phyloP scores from a whole-genome alignment of 2,113 vertebrate genomes.

The Neolamprologus sp. region DNA sequence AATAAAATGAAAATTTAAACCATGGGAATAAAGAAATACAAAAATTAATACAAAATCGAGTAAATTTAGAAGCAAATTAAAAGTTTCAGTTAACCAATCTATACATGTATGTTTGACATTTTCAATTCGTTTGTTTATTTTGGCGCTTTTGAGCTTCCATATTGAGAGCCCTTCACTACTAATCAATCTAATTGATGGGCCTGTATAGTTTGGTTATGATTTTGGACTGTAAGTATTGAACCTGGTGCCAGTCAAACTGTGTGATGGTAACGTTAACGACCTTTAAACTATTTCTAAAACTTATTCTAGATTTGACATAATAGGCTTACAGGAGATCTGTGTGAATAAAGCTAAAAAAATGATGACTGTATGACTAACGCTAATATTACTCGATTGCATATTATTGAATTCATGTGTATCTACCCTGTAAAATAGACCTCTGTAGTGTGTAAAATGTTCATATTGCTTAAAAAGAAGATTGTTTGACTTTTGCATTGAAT shows the following conservation, averaged over 20 bases:
- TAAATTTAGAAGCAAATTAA: background rate
- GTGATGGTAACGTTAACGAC: background rate
- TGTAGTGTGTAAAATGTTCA: background rate
- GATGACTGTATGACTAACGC: background rate
- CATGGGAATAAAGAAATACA: background rate
- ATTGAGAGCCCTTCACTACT: rapidly evolving
- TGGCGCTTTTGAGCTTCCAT: background rate
- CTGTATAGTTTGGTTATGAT: background rate
- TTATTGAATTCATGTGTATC: background rate
- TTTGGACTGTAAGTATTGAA: background rate
- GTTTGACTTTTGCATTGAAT: background rate
- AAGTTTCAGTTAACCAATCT: background rate
- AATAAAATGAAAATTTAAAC: background rate
- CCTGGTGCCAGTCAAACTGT: background rate
- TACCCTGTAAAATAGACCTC: background rate
- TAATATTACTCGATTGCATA: background rate
- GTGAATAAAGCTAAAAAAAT: background rate
- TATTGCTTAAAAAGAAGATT: background rate
- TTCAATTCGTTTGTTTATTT: background rate
- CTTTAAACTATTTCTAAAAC: background rate
- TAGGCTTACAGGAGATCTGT: background rate
- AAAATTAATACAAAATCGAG: background rate
- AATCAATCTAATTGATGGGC: background rate
- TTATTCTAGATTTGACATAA: background rate
- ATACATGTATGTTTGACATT: background rate